These are phyloP conservation scores for Halictus quadricinctus DNA, from an alignment of 2,888 invertebrate genomes.

Conservation along the genomic window DNA sequence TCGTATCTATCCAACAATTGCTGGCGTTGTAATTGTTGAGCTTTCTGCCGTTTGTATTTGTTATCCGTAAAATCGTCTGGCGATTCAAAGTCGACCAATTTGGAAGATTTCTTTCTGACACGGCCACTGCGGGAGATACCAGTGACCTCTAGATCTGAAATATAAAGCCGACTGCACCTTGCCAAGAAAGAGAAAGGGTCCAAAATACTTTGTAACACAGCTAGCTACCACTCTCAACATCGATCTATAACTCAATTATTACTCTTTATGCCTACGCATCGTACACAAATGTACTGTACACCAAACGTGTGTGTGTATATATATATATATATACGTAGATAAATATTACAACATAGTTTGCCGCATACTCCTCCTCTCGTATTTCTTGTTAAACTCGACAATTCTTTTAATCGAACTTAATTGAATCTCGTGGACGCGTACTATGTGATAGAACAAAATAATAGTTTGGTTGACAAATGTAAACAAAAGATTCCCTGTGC, in stretches of 20 bases:
- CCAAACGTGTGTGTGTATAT: conserved; percentile 12
- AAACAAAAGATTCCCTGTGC: conserved; percentile 2
- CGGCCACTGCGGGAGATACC: conserved; percentile 95
- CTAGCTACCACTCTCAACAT: conserved; percentile 55
- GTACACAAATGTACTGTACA: conserved; percentile 44
- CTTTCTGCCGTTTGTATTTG: conserved; percentile 83
- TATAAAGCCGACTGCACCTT: conserved; percentile 78
- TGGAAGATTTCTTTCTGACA: conserved; percentile 96
- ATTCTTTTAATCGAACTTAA: background rate
- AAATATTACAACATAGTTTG: conserved; percentile 40
- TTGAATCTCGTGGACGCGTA: conserved; percentile 50
- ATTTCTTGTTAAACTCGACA: background rate
- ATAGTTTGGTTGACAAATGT: background rate
- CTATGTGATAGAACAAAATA: conserved; percentile 22
- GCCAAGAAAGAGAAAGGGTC: conserved; percentile 74
- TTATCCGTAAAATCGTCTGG: conserved; percentile 91
- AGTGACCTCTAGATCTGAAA: conserved; percentile 90
- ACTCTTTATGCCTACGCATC: conserved; percentile 24
- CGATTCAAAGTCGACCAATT: conserved; percentile 96
- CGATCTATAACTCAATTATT: conserved; percentile 28
- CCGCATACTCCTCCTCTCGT: background rate
- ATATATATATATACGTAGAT: background rate
- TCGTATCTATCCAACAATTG: conserved; percentile 79
- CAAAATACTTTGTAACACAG: conserved; percentile 70
- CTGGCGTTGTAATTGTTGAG: conserved; percentile 75